Evolutionary conservation across 2,888 invertebrate species (phyloP).

Genomic region (Watsonalla binaria): DNA sequence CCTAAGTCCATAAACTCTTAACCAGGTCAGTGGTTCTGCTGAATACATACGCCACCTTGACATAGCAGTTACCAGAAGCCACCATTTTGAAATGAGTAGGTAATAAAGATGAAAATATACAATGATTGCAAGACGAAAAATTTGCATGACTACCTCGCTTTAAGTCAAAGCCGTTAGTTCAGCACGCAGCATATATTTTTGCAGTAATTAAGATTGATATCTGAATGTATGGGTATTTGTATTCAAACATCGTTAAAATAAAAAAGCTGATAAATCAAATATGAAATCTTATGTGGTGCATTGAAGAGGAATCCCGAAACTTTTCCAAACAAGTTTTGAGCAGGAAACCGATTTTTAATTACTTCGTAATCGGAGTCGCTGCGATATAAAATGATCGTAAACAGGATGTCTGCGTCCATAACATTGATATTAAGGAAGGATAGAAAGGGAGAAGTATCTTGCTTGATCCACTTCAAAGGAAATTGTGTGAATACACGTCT

Average conservation of each 20-base stretch:
- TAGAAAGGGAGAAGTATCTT: background rate
- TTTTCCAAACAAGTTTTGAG: conserved; percentile 13
- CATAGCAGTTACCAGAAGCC: background rate
- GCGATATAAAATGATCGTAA: conserved; percentile 24
- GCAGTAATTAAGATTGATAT: conserved; percentile 1
- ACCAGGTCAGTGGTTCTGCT: background rate
- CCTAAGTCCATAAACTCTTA: background rate
- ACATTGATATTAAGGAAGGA: background rate
- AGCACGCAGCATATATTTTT: background rate
- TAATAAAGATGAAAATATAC: background rate
- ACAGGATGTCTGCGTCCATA: conserved; percentile 7
- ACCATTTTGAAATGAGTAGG: too few species aligned
- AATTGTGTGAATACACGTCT: background rate
- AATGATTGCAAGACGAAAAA: background rate
- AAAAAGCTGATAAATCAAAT: conserved; percentile 1
- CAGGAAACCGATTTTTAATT: conserved; percentile 41
- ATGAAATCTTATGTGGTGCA: background rate
- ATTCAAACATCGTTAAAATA: background rate
- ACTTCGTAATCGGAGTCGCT: conserved; percentile 21
- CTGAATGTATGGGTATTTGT: background rate
- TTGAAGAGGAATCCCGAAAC: conserved; percentile 1
- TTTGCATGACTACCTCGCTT: background rate
- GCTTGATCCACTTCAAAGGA: background rate
- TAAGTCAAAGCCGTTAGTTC: background rate
- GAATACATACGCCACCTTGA: background rate